Percentiles rank a stretch among this genome's conserved stretches.
Evolutionary conservation across 2,113 vertebrate genomes (phyloP).

Genomic region (Lampris incognitus): DNA sequence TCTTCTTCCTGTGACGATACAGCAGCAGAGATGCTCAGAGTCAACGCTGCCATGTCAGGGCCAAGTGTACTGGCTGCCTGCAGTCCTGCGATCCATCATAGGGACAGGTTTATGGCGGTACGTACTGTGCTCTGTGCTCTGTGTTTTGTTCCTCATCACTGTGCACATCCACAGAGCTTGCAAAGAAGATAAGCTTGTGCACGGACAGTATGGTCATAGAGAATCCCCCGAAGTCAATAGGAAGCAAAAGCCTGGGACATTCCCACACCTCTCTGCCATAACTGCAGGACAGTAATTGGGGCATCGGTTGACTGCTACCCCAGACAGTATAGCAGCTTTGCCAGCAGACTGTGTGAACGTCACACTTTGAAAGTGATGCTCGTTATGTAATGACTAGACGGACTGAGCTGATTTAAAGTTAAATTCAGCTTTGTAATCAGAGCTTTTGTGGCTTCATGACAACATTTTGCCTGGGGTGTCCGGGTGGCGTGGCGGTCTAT

Average conservation of each 20-base stretch:
- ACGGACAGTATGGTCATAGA: conserved; percentile 9
- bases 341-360: background rate
- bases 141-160: conserved; percentile 20
- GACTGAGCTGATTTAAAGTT: background rate
- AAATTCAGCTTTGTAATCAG: no score
- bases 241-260: conserved; percentile 32
- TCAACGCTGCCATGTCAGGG: conserved; percentile 1
- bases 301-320: conserved; percentile 4
- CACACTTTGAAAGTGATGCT: background rate
- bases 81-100: conserved; percentile 4
- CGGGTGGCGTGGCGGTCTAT: no score
- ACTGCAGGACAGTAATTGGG: conserved; percentile 8
- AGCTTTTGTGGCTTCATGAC: no score
- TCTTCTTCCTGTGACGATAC: conserved; percentile 32
- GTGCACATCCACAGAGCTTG: conserved; percentile 8
- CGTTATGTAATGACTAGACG: background rate
- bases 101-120: conserved; percentile 47
- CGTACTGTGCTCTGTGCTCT: background rate
- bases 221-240: background rate
- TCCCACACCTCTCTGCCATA: conserved; percentile 27
- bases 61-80: conserved; percentile 9
- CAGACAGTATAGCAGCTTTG: background rate
- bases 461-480: no score
- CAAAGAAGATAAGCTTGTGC: conserved; percentile 29
- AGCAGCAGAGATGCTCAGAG: conserved; percentile 19